Evolutionary conservation across 2,113 vertebrate genomes (phyloP), one percentile per base, ranked within the genome.

Genomic region (Pterophyllum scalare): DNA sequence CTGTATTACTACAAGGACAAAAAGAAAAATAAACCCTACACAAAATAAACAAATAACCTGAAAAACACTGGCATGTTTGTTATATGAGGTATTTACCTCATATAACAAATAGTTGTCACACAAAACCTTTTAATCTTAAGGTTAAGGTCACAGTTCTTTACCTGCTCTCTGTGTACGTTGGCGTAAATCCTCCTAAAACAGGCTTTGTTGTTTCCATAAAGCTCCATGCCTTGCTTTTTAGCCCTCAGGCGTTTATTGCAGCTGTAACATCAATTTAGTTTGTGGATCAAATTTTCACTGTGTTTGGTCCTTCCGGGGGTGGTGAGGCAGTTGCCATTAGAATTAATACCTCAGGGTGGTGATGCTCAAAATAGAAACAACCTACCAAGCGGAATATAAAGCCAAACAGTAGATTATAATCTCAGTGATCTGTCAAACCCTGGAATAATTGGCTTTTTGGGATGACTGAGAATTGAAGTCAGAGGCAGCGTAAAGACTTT

Each of bases 381-480:
- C 80, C 82, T 75, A 84, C 31, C 80, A 77, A 84, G 76, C 87
- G 80, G 81, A 79, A 88, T 72, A 77, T 24, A 3, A 75, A 60
- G 49, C 60, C 58, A 58, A 58, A 80, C 61, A 15, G n/a, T 81
- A 70, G 78, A 90, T 86, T 84, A 84, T 87, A 91, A 90, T 92
- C 80, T 84, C 62, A 22, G 75, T 60, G 70, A 88, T 84, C 80
- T 88, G 88, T 90, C 90, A 91, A 79, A 84, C 60, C 49, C 20
- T 24, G 77, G 76, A 81, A 85, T 90, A 93, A 92, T 89, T 91
- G 86, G 91, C 83, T 88, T 72, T 81, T 84, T 81, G 83, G 77
- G 76, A 85, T 89, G 85, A 92, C 84, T 65, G 86, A 84, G 84
- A 85, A 79, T 87, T 80, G 76, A 87, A 84, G 79, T 80, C 13